Evolutionary conservation across 2,888 invertebrate genomes (phyloP).

Genomic region (Erebia palarica): DNA sequence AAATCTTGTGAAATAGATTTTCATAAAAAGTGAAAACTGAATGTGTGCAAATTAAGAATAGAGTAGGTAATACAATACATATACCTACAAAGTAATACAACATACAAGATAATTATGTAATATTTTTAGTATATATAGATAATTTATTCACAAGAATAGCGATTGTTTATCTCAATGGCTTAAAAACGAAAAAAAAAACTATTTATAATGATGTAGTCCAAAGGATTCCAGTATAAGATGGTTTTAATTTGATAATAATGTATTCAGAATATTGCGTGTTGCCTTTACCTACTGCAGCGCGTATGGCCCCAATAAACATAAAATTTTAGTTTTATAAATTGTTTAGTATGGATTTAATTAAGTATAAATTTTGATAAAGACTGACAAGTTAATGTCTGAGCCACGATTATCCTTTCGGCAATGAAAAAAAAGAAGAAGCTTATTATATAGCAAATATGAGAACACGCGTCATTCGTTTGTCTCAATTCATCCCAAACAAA

Average conservation of each 20-base stretch:
- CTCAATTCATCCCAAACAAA: slow-evolving; percentile 67
- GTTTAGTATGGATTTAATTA: slow-evolving; percentile 54
- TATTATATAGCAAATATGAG: slow-evolving; percentile 60
- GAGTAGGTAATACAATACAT: too few relatives aligned
- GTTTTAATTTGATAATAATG: slow-evolving; percentile 40
- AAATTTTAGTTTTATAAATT: slow-evolving; percentile 47
- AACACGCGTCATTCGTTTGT: slow-evolving; percentile 70
- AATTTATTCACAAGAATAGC: background rate
- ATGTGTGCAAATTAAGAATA: too few relatives aligned
- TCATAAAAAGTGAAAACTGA: too few relatives aligned
- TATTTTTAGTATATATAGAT: background rate
- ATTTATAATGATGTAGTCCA: slow-evolving; percentile 34
- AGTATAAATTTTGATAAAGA: slow-evolving; percentile 61
- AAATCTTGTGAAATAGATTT: too few relatives aligned
- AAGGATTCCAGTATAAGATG: slow-evolving; percentile 38
- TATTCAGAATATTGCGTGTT: slow-evolving; percentile 41
- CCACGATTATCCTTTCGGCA: slow-evolving; percentile 60
- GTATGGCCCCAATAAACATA: slow-evolving; percentile 43
- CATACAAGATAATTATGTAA: background rate
- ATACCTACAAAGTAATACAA: too few relatives aligned
- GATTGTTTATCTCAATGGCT: slow-evolving; percentile 28
- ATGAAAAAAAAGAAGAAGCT: slow-evolving; percentile 49
- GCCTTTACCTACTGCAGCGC: slow-evolving; percentile 42
- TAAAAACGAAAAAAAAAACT: slow-evolving; percentile 32
- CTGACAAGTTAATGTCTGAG: slow-evolving; percentile 62